Evolutionary conservation across 2,888 invertebrate genomes (phyloP).

Genomic region (Cyclophora punctaria): DNA sequence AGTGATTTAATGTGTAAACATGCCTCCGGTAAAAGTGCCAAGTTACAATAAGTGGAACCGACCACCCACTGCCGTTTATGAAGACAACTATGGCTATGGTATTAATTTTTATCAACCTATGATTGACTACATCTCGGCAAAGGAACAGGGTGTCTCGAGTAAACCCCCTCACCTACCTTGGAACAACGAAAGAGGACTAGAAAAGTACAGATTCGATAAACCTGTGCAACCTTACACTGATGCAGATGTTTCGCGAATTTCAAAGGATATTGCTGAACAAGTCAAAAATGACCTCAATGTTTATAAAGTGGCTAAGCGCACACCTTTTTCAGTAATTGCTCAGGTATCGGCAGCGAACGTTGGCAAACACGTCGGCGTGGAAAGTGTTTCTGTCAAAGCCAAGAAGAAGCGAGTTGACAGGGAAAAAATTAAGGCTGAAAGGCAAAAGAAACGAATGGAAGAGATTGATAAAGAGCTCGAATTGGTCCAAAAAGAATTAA

Average conservation of each 20-base stretch:
- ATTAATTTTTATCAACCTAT: slow-evolving; percentile 91
- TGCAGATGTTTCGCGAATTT: slow-evolving; percentile 79
- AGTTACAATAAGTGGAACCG: slow-evolving; percentile 67
- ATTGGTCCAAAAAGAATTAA: slow-evolving; percentile 55
- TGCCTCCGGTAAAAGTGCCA: slow-evolving; percentile 64
- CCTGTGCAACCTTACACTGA: slow-evolving; percentile 79
- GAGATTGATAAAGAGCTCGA: slow-evolving; percentile 55
- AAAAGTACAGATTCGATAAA: slow-evolving; percentile 79
- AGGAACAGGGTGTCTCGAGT: slow-evolving; percentile 64
- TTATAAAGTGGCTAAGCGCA: slow-evolving; percentile 75
- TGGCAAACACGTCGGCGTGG: slow-evolving; percentile 77
- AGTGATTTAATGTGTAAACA: slow-evolving; percentile 27
- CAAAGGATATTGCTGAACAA: slow-evolving; percentile 79
- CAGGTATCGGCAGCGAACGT: slow-evolving; percentile 78
- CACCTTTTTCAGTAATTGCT: slow-evolving; percentile 77
- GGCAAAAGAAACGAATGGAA: slow-evolving; percentile 65
- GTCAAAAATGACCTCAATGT: slow-evolving; percentile 80
- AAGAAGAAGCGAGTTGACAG: slow-evolving; percentile 65
- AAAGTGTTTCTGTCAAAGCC: slow-evolving; percentile 63
- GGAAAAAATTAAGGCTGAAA: slow-evolving; percentile 48
- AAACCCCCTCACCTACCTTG: slow-evolving; percentile 82
- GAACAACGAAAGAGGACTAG: slow-evolving; percentile 81
- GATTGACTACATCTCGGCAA: slow-evolving; percentile 87
- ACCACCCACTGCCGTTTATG: slow-evolving; percentile 81
- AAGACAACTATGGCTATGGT: slow-evolving; percentile 88